A percentile compares a stretch with the other conserved stretches of the same genome.
These are phyloP conservation scores for Anhinga anhinga DNA, from an alignment of 2,113 vertebrate genomes.

Conservation along the genomic window DNA sequence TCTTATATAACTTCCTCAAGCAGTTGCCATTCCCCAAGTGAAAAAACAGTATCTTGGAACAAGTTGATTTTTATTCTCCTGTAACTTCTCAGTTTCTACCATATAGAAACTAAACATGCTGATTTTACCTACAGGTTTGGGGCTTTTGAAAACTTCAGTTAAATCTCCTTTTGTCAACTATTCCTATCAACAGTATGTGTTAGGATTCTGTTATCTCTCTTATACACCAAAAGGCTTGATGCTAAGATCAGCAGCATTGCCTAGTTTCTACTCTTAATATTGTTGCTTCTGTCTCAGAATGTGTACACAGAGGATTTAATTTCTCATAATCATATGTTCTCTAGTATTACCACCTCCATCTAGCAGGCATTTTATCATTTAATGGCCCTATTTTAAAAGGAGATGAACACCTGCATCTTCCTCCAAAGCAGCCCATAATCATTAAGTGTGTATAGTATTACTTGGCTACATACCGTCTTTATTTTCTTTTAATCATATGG, in stretches of 20 bases:
- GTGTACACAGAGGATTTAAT: neutral
- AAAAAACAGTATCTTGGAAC: neutral
- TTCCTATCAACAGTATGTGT: neutral
- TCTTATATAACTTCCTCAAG: neutral
- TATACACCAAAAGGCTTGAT: neutral
- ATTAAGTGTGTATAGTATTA: neutral
- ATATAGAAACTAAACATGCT: neutral
- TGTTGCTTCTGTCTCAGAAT: neutral
- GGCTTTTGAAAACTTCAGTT: neutral
- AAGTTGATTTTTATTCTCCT: neutral
- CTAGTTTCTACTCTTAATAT: neutral
- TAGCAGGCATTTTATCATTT: neutral
- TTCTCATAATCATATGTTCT: neutral
- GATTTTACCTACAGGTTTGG: neutral
- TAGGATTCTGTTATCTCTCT: neutral
- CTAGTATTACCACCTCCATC: neutral
- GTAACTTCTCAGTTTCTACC: neutral
- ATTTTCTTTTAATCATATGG: neutral
- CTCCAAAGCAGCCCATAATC: neutral
- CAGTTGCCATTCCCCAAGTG: neutral
- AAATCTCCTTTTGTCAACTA: neutral
- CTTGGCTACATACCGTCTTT: neutral
- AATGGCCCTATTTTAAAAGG: neutral
- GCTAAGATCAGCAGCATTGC: neutral
- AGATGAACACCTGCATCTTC: neutral